These are phyloP conservation scores for Lordiphosa fenestrarum DNA, from an alignment of 2,888 invertebrate genomes.

Conservation along the genomic window DNA sequence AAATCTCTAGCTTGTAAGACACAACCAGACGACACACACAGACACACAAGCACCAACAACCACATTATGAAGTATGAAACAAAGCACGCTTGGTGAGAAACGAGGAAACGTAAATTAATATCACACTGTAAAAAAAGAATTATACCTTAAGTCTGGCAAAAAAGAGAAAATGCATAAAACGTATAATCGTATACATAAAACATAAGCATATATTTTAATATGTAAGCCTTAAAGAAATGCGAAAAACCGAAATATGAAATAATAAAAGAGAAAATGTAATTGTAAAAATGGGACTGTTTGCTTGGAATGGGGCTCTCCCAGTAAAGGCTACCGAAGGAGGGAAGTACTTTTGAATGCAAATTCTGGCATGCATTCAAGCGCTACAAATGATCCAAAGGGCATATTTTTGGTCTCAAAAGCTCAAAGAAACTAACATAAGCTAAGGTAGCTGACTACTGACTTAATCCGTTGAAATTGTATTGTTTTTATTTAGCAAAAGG, in stretches of 20 bases:
- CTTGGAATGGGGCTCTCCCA: not conserved
- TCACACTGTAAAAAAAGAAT: slow-evolving; percentile 48
- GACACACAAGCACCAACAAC: not conserved
- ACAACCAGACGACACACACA: slow-evolving; percentile 1
- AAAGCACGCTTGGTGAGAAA: slow-evolving; percentile 12
- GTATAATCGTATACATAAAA: slow-evolving; percentile 26
- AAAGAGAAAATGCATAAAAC: slow-evolving; percentile 26
- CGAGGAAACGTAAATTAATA: slow-evolving; percentile 30
- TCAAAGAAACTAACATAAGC: too few species aligned
- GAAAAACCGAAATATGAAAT: slow-evolving; percentile 66
- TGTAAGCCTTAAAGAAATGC: slow-evolving; percentile 75
- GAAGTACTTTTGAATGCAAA: too few species aligned
- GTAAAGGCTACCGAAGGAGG: too few species aligned
- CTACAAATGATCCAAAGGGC: too few species aligned
- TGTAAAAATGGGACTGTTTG: slow-evolving; percentile 34
- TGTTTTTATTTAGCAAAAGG: too few species aligned
- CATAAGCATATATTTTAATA: slow-evolving; percentile 72
- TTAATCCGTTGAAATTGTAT: too few species aligned
- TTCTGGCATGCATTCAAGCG: too few species aligned
- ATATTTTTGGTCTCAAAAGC: too few species aligned
- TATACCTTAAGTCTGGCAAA: slow-evolving; percentile 52
- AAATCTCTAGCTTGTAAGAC: slow-evolving; percentile 6
- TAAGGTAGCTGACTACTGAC: too few species aligned
- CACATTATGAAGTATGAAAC: slow-evolving; percentile 13
- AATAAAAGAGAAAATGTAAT: slow-evolving; percentile 53